phyloP scores from a whole-genome alignment of 2,797 vertebrate species.

The Parauchenoglanis punctatus region DNA sequence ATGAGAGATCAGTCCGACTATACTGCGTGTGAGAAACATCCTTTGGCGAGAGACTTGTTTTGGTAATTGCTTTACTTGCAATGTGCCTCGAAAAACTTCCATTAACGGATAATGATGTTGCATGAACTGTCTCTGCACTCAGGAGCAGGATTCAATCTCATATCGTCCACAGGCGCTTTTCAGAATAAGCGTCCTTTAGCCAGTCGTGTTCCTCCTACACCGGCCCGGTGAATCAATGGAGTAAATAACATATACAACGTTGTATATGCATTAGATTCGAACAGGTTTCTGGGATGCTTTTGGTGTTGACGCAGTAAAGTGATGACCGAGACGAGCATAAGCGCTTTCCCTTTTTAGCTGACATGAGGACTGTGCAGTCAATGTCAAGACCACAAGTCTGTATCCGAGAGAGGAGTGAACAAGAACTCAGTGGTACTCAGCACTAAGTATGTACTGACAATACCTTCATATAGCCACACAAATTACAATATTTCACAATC shows the following conservation, averaged over 20 bases:
- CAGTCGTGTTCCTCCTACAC: background rate
- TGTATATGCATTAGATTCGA: background rate
- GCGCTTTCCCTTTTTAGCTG: slow-evolving; percentile 14
- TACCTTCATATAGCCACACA: background rate
- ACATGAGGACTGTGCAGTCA: slow-evolving; percentile 17
- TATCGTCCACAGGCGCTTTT: background rate
- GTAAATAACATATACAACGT: background rate
- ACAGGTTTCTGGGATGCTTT: background rate
- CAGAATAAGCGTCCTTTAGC: background rate
- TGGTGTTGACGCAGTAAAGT: background rate
- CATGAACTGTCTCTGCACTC: background rate
- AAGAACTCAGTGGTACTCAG: background rate
- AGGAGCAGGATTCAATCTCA: background rate
- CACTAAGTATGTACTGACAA: background rate
- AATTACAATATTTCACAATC: background rate
- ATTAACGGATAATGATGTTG: background rate
- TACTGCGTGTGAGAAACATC: background rate
- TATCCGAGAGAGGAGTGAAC: background rate
- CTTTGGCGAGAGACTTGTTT: too few relatives aligned
- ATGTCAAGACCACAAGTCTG: slow-evolving; percentile 22
- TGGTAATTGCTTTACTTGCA: too few relatives aligned
- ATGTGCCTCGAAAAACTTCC: background rate
- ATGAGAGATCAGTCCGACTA: background rate
- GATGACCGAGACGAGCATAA: slow-evolving; percentile 1
- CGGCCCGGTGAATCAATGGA: background rate